These are phyloP conservation scores for Oscheius sp. DNA, from an alignment of 2,888 invertebrate genomes.

Conservation along the genomic window DNA sequence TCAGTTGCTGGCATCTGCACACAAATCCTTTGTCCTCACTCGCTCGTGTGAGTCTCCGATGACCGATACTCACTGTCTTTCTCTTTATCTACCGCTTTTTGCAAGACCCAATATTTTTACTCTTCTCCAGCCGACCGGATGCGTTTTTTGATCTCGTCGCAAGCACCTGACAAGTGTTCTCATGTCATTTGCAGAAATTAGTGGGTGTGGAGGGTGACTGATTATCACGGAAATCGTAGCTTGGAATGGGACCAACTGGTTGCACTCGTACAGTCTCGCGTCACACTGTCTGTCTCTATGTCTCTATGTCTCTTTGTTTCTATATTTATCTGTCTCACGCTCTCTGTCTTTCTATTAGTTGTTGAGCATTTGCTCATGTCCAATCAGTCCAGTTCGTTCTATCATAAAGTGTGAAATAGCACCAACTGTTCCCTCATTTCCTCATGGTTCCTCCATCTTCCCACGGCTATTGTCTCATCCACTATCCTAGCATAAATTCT, in stretches of 20 bases:
- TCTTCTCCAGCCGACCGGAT: slow-evolving; percentile 5
- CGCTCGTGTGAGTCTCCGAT: slow-evolving; percentile 22
- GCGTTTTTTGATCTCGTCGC: slow-evolving; percentile 9
- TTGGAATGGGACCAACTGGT: neutral
- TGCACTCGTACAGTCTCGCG: neutral
- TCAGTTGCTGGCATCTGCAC: slow-evolving; percentile 34
- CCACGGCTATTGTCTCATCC: slow-evolving; percentile 18
- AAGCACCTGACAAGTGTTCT: neutral
- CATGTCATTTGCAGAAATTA: slow-evolving; percentile 20
- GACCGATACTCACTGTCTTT: slow-evolving; percentile 4
- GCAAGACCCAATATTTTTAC: neutral
- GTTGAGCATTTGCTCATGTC: no score
- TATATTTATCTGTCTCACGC: neutral
- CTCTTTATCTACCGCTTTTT: slow-evolving; percentile 1
- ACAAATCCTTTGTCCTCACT: slow-evolving; percentile 28
- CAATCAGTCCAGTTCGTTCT: neutral
- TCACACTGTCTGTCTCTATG: no score
- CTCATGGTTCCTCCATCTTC: neutral
- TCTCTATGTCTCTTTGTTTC: no score
- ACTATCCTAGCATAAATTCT: neutral
- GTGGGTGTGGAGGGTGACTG: slow-evolving; percentile 15
- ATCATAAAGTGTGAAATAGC: slow-evolving; percentile 23
- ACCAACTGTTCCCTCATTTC: slow-evolving; percentile 4
- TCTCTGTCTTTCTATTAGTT: neutral
- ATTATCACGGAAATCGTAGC: neutral